Percentiles rank a stretch among this genome's conserved stretches.
phyloP scores from a whole-genome alignment of 2,113 vertebrate genomes.

The Ptilorrhoa leucosticta region DNA sequence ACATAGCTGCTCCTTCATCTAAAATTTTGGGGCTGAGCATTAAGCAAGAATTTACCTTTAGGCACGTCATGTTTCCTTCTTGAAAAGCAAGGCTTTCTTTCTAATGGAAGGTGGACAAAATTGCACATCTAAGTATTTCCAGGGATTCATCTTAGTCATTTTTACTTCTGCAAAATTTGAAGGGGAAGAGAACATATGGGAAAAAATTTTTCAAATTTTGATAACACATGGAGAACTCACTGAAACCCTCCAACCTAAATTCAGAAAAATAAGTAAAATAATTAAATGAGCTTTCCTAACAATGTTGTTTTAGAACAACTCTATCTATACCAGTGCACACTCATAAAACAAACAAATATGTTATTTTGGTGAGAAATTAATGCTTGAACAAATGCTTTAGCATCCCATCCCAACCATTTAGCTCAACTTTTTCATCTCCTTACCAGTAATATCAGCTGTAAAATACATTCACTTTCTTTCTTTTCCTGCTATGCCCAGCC shows the following conservation, averaged over 20 bases:
- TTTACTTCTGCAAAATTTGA: not conserved
- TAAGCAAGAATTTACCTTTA: not conserved
- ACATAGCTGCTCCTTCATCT: not conserved
- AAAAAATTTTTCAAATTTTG: not conserved
- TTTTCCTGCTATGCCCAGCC: not conserved
- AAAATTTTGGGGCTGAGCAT: not conserved
- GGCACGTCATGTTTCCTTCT: not conserved
- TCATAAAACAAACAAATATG: not conserved
- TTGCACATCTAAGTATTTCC: not conserved
- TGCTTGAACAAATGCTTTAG: not conserved
- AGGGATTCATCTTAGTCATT: not conserved
- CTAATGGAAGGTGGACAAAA: not conserved
- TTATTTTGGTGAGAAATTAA: not conserved
- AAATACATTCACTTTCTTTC: not conserved
- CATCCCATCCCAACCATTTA: not conserved
- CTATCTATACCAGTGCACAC: not conserved
- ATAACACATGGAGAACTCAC: not conserved
- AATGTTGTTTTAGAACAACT: not conserved
- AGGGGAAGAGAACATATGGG: accelerated
- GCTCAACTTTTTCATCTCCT: not conserved
- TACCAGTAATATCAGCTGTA: not conserved
- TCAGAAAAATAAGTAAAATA: not conserved
- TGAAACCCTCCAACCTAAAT: not conserved
- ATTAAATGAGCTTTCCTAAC: not conserved
- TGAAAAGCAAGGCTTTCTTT: not conserved